phyloP scores from a whole-genome alignment of 2,113 vertebrate species.

The Struthio camelus region DNA sequence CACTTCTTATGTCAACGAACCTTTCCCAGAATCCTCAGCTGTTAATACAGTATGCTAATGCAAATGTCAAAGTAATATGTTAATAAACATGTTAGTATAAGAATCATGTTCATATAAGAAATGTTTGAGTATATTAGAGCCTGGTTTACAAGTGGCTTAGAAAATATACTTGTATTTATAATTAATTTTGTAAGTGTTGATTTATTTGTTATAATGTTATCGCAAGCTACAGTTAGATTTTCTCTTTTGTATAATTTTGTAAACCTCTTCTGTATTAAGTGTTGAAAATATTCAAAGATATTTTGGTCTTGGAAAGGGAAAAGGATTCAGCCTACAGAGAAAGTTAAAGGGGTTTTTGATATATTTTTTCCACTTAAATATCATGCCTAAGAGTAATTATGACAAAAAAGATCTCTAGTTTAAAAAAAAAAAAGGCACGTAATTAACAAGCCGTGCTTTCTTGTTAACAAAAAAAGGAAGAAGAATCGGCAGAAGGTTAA shows the following conservation, averaged over 20 bases:
- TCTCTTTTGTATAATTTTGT: not conserved
- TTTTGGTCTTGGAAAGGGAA: not conserved
- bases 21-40: not conserved
- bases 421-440: not conserved
- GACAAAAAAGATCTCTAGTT: not conserved
- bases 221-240: not conserved
- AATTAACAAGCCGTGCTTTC: not conserved
- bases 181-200: not conserved
- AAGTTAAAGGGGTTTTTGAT: not conserved
- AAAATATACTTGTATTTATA: not conserved
- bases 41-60: not conserved
- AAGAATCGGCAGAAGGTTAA: not conserved
- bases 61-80: not conserved
- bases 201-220: not conserved
- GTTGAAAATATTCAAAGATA: not conserved
- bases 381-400: not conserved
- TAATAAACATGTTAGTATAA: not conserved
- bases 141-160: not conserved
- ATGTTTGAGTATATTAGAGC: not conserved
- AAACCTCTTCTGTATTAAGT: not conserved
- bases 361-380: not conserved
- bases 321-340: not conserved
- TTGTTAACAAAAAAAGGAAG: not conserved
- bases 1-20: not conserved
- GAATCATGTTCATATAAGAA: not conserved